Percentiles rank a stretch among this genome's conserved stretches.
Conservation (phyloP, 2,797 vertebrate genomes). For the Scomberomorus guttatus region DNA sequence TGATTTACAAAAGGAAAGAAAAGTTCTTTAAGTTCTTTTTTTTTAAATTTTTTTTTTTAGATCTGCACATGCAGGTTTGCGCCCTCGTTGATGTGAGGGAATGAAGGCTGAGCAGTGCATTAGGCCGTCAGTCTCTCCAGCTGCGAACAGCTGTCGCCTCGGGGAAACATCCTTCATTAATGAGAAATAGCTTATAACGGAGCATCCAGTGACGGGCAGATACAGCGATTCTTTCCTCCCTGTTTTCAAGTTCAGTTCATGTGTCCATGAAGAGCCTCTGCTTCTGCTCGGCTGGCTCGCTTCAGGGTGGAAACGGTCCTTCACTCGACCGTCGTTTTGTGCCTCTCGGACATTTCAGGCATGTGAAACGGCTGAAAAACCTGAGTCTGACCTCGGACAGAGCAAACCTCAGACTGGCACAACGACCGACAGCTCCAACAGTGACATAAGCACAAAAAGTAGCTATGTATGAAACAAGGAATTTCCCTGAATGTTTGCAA, state of each 20-base stretch:
- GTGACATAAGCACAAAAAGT: conserved; percentile 44
- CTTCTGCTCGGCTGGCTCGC: neutral
- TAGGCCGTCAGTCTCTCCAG: conserved; percentile 39
- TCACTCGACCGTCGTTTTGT: neutral
- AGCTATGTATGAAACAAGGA: conserved; percentile 49
- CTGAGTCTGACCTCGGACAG: conserved; percentile 45
- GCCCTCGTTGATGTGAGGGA: conserved; percentile 14
- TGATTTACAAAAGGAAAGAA: conserved; percentile 63
- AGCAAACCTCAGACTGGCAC: conserved; percentile 56
- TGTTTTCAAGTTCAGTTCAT: conserved; percentile 35
- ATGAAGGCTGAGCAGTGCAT: conserved; percentile 54
- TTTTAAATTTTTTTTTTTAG: conserved; percentile 50
- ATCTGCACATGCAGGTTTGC: conserved; percentile 43
- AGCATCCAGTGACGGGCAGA: conserved; percentile 31
- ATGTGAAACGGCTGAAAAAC: conserved; percentile 16
- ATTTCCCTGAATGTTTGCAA: conserved; percentile 84
- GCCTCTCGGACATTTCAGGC: conserved; percentile 44
- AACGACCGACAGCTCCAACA: conserved; percentile 37
- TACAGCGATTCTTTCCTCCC: conserved; percentile 23
- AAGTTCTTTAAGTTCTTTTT: conserved; percentile 60
- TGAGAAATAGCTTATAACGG: conserved; percentile 67
- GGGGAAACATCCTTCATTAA: conserved; percentile 53
- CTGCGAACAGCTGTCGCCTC: conserved; percentile 31
- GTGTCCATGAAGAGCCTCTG: conserved; percentile 12
- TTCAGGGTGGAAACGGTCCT: conserved; percentile 6